Base-by-base conservation (phyloP, 2,888 invertebrate species). In the Thymelicus acteon region DNA sequence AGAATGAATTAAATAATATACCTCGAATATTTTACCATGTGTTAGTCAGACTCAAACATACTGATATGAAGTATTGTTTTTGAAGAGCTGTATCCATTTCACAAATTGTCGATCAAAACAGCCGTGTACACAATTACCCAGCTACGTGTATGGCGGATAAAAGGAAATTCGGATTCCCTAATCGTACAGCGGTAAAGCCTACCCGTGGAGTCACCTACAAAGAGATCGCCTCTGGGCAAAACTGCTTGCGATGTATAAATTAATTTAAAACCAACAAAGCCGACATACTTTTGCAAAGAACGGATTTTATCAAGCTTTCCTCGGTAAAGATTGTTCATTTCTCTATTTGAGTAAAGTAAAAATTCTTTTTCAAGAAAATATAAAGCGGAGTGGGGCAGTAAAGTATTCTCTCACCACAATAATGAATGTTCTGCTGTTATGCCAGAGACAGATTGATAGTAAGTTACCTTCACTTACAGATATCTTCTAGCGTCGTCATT, bases 241-340 rank as follows among this genome's bases (percentile, higher is more conserved):
- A 66, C 72, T 64, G 54, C 58, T 66, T 61, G 48, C 62, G 61
- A 62, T 54, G 58, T 69, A 69, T 44, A 69, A 69, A 63, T 47
- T 66, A 66, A 66, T 58, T 66, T 58, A 31, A 66, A 66, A 31
- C 66, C 57, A 40, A 40, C 40, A 54, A 19, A 54, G 37, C 44
- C 24, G 54, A 54, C 54, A 24, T 64, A 39, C 64, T 58, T 66
- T 66, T 58, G 57, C 15, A 40, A 39, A 65, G 40, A 54, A 24
- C 39, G 60, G 54, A 54, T 19, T 54, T 54, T 54, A 54, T 54
- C 54, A 12, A 54, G 24, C 24, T 54, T 54, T 39, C 7, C 40
- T n/a, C 60, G 37, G 60, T 7, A 15, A 39, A 24, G 19, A 40
- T 40, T 47, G 10, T 47, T 12, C 12, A 48, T n/a, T 48, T 48